These are phyloP conservation scores for Eupsilia transversa DNA, from an alignment of 2,888 invertebrate species.

Conservation along the genomic window DNA sequence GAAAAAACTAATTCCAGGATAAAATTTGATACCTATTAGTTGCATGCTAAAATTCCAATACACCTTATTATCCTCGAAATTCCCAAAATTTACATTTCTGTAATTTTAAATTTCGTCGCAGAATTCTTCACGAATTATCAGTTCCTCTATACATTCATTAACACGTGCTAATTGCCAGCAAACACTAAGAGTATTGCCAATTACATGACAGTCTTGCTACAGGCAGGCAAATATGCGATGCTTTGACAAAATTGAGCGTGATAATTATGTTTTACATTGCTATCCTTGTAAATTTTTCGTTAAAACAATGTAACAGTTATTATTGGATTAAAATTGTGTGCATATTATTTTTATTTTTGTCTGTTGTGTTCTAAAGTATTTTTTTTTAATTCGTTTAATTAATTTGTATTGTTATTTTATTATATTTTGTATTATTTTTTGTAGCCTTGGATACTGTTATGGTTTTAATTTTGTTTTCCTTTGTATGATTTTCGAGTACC, in stretches of 20 bases:
- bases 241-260: slow-evolving; percentile 12
- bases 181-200: slow-evolving; percentile 52
- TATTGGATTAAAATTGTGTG: too few relatives aligned
- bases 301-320: not conserved
- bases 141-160: slow-evolving; percentile 25
- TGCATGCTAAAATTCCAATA: not conserved
- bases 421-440: too few relatives aligned
- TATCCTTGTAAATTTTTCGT: not conserved
- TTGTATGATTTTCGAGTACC: too few relatives aligned
- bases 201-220: slow-evolving; percentile 27
- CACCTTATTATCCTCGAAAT: not conserved
- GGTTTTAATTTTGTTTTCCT: too few relatives aligned
- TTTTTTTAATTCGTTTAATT: too few relatives aligned
- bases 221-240: slow-evolving; percentile 4
- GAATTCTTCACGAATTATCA: slow-evolving; percentile 21
- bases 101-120: not conserved
- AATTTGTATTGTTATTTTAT: too few relatives aligned
- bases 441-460: too few relatives aligned
- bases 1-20: not conserved
- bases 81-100: not conserved
- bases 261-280: not conserved
- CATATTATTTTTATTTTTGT: too few relatives aligned
- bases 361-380: too few relatives aligned
- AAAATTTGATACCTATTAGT: not conserved
- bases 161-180: slow-evolving; percentile 1